These are phyloP conservation scores for Meriones psammophilus DNA, from an alignment of 2,797 vertebrate species.

Conservation along the genomic window DNA sequence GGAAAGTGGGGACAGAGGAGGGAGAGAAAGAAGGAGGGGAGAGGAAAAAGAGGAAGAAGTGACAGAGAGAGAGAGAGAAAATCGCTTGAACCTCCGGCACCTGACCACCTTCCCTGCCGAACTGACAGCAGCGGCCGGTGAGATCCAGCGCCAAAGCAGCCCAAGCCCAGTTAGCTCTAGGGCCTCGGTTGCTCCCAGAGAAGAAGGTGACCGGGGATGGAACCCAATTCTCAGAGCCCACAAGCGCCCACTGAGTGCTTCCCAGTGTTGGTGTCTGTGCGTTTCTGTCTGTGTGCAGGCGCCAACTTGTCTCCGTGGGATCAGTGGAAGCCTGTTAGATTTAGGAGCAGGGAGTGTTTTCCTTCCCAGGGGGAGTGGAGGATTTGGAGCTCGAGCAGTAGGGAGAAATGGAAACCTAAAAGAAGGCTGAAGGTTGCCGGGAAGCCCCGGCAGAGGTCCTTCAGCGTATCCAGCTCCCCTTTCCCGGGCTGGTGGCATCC, in stretches of 20 bases:
- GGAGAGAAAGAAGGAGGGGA: no score
- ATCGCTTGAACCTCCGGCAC: not conserved
- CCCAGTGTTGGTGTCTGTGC: constrained; percentile 6
- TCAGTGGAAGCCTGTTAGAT: not conserved
- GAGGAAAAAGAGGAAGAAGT: not conserved
- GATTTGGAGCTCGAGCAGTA: not conserved
- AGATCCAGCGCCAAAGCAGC: not conserved
- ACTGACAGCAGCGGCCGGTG: rapidly evolving
- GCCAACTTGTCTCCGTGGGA: constrained; percentile 58
- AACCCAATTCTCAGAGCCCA: not conserved
- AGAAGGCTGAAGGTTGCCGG: not conserved
- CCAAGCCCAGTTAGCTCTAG: not conserved
- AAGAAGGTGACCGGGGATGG: no score
- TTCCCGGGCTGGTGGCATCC: not conserved
- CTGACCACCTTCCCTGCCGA: not conserved
- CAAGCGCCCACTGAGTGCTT: not conserved
- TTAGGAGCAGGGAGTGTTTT: not conserved
- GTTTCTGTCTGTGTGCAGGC: constrained; percentile 48
- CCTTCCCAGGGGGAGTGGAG: not conserved
- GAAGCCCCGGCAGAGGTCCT: not conserved
- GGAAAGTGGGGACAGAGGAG: not conserved
- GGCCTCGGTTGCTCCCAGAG: not conserved
- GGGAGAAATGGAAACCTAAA: not conserved
- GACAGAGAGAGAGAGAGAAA: not conserved
- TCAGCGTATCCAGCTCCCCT: not conserved